Base-by-base conservation (phyloP, 2,888 invertebrate genomes). In the Esperia sulphurella region DNA sequence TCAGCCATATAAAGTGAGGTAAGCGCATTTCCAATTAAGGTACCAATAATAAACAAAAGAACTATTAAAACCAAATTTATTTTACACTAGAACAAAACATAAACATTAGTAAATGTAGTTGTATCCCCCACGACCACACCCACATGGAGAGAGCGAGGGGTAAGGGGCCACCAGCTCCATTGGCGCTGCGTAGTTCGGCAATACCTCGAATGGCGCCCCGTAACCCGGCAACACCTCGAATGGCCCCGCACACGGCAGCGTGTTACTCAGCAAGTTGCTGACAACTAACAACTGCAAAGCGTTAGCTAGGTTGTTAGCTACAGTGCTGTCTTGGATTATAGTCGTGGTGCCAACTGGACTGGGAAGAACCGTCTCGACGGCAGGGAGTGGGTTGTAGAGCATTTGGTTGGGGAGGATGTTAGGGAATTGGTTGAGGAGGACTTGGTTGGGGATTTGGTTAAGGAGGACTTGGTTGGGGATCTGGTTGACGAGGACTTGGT, bases 301-400 rank as follows among this genome's bases (percentile, higher is more conserved):
- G 52, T 86, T 84, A 0, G 85, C 86, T 28, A 87, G 48, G 42
- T 77, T 86, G 43, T 78, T 85, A 0, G 84, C 83, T 0, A 86
- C 83, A 1, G 77, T 72, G 42, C 77, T 79, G 13, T 86, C 86
- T 51, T 83, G 80, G 1, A 80, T 72, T 0, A 83, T 70, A 0
- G 77, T 77, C 0, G 73, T 61, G 0, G 68, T 47, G 8, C 61
- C 52, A 21, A 21, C 14, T 52, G 45, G 50, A 50, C 53, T 53
- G n/a, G 46, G 49, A 14, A 10, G n/a, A n/a, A 35, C n/a, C 10
- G 35, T 35, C n/a, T 35, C 35, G 6, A 35, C n/a, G 1, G 35
- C 35, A n/a, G 35, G 35, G 5, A 21, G 21, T n/a, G 54, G 51
- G 21, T 51, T 41, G 7, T 51, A 35, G 2, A 58, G 52, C 3